phyloP scores from a whole-genome alignment of 2,888 invertebrate species.

The Taenaris catops region DNA sequence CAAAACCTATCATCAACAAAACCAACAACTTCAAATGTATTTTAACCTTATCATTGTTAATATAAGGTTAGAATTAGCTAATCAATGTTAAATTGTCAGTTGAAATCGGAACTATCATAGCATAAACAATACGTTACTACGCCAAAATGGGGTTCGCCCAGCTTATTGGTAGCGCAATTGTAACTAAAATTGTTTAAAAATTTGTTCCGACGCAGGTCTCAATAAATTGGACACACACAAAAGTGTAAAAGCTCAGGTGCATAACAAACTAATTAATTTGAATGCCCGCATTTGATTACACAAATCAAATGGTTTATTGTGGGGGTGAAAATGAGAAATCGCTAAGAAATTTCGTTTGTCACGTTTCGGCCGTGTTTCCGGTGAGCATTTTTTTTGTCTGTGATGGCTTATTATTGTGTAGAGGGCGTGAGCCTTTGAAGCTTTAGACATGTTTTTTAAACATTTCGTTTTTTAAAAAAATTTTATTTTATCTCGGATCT shows the following conservation, averaged over 20 bases:
- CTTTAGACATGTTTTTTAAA: constrained; percentile 17
- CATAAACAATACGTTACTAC: no score
- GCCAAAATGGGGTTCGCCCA: no score
- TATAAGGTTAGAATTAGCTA: constrained; percentile 10
- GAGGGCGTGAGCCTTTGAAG: constrained; percentile 8
- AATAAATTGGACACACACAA: constrained; percentile 32
- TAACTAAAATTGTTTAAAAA: background rate
- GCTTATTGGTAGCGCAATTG: background rate
- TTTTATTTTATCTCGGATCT: no score
- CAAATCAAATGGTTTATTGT: constrained; percentile 74
- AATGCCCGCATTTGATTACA: constrained; percentile 79
- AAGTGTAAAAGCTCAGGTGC: constrained; percentile 72
- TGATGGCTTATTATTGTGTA: constrained; percentile 53
- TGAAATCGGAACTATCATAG: background rate
- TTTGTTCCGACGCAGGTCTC: constrained; percentile 2
- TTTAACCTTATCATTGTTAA: background rate
- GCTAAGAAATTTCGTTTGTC: constrained; percentile 77
- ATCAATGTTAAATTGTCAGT: background rate
- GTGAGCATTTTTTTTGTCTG: constrained; percentile 59
- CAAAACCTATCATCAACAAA: constrained; percentile 37
- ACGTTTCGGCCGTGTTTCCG: constrained; percentile 69
- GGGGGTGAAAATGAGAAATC: constrained; percentile 75
- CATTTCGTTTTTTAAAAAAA: constrained; percentile 9
- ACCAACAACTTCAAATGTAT: constrained; percentile 5
- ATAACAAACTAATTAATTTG: constrained; percentile 76